Base-by-base conservation (phyloP, 2,113 vertebrate species). In the Pipa parva region DNA sequence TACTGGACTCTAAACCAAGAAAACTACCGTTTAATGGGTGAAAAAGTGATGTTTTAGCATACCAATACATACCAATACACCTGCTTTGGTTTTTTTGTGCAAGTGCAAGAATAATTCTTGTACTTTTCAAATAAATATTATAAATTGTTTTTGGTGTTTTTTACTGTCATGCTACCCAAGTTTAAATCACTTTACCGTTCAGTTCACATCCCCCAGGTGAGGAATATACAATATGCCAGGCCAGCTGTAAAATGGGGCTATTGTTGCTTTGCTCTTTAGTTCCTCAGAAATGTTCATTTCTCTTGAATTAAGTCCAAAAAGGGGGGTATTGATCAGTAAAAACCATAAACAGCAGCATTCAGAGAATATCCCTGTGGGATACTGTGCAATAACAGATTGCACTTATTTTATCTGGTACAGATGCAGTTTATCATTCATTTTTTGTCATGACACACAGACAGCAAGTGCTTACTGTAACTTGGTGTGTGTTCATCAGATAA, bases 141-240 rank as follows among this genome's bases (percentile, higher is more conserved):
- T 10, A 31, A 31, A 31, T 31, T 5, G 29, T 31, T 31, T 6
- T 17, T n/a, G 39, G 1, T n/a, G n/a, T n/a, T 15, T 39, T 39
- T 39, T 39, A 17, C 37, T 15, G 11, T 42, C 39, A 1, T 18
- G 13, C 7, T 17, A 3, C 15, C 39, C 33, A 36, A 12, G 33
- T 9, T 36, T 36, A 36, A 36, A 11, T 36, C 10, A n/a, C 15
- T 2, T 7, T 13, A 9, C 33, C 15, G 10, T 13, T 36, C 33
- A 36, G 5, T 9, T 36, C 33, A 36, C 7, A 36, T 36, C 33
- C 33, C 33, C 10, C 10, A 13, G 5, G 5, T 7, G 15, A n/a
- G 39, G 17, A n/a, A 75, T 73, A 74, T 84, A 79, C 86, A 84
- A 82, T 52, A 48, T 15, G 50, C 36, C 50, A 56, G 51, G 27